Conservation (phyloP, 2,888 invertebrate genomes). For the Aleiodes alternator region DNA sequence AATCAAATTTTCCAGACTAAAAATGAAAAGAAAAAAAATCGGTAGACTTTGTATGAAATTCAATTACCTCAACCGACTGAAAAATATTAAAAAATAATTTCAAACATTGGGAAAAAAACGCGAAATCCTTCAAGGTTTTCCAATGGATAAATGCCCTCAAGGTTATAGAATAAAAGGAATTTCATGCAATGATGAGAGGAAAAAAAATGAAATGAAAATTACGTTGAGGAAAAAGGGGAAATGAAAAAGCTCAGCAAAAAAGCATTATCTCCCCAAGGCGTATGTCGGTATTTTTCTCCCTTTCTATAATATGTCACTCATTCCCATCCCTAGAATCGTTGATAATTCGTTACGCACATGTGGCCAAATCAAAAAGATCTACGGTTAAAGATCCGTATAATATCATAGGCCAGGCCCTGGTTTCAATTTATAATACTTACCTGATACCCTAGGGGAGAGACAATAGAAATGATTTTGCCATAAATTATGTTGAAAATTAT, state of each 20-base stretch:
- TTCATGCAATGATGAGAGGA: not conserved
- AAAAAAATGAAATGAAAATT: slow-evolving; percentile 35
- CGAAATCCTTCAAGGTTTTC: not conserved
- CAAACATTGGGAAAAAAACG: not conserved
- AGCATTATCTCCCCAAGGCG: slow-evolving; percentile 38
- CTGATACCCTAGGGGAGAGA: slow-evolving; percentile 26
- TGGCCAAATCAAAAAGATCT: slow-evolving; percentile 62
- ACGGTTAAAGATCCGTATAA: slow-evolving; percentile 59
- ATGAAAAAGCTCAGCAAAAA: not conserved
- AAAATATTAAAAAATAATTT: slow-evolving; percentile 1
- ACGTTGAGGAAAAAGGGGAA: not conserved
- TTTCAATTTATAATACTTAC: slow-evolving; percentile 17
- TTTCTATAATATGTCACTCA: slow-evolving; percentile 56
- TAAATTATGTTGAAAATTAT: slow-evolving; percentile 8
- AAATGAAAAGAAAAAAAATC: not conserved
- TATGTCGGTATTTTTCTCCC: slow-evolving; percentile 36
- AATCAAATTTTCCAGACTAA: not conserved
- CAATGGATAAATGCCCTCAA: not conserved
- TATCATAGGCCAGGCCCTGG: slow-evolving; percentile 51
- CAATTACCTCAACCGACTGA: not conserved
- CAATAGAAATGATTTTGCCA: slow-evolving; percentile 19
- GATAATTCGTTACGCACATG: slow-evolving; percentile 66
- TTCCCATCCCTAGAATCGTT: slow-evolving; percentile 59
- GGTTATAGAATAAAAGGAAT: not conserved
- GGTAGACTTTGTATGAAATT: slow-evolving; percentile 3